phyloP scores from a whole-genome alignment of 1,140 invertebrate species.

The Goniozus legneri region DNA sequence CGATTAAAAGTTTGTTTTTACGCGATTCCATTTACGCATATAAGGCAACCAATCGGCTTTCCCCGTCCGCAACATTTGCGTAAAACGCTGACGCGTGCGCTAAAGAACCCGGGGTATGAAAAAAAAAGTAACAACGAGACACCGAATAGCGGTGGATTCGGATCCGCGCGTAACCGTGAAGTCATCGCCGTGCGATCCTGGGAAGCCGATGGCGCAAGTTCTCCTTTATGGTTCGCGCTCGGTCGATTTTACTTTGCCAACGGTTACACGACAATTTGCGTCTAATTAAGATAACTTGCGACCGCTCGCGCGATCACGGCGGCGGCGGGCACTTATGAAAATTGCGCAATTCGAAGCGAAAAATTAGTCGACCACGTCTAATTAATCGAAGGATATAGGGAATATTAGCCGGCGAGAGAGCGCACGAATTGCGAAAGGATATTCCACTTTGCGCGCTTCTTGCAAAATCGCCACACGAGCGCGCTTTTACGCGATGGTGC shows the following conservation, averaged over 20 bases:
- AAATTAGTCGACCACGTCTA: conserved; percentile 18
- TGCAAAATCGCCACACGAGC: conserved; percentile 12
- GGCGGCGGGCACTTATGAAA: neutral
- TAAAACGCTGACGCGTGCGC: too few relatives aligned
- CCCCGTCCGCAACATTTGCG: too few relatives aligned
- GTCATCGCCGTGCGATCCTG: too few relatives aligned
- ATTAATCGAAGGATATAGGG: conserved; percentile 17
- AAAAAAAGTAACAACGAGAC: too few relatives aligned
- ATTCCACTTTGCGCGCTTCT: conserved; percentile 2
- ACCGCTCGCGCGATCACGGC: neutral
- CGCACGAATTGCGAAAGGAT: conserved; percentile 1
- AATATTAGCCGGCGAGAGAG: neutral
- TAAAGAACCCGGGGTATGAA: too few relatives aligned
- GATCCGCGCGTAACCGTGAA: too few relatives aligned
- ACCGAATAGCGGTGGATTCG: too few relatives aligned
- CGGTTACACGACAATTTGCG: conserved; percentile 14
- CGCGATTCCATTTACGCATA: too few relatives aligned
- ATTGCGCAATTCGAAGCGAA: conserved; percentile 16
- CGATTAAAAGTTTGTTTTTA: too few relatives aligned
- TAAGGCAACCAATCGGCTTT: too few relatives aligned
- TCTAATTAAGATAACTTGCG: conserved; percentile 16
- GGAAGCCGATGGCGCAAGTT: neutral
- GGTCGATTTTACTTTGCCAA: neutral
- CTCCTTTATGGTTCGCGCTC: neutral
- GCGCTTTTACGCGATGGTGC: too few relatives aligned